A percentile compares a stretch with the other conserved stretches of the same genome.
These are phyloP conservation scores for Lepus americanus DNA, from an alignment of 2,113 vertebrate genomes.

Conservation along the genomic window DNA sequence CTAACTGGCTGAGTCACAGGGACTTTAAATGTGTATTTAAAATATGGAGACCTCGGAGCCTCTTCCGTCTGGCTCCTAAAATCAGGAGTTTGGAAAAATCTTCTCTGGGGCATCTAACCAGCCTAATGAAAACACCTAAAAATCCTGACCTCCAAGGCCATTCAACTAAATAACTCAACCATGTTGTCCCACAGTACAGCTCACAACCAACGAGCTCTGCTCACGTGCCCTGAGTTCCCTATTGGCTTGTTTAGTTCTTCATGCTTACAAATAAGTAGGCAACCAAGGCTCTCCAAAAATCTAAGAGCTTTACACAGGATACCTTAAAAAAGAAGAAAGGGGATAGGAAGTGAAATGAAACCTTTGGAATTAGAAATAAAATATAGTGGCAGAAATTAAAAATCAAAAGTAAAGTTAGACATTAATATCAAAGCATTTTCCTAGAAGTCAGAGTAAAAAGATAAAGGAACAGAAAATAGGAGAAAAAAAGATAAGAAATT, in stretches of 20 bases:
- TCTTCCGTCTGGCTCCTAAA: neutral
- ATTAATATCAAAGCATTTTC: neutral
- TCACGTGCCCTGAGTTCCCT: neutral
- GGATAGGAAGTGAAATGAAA: neutral
- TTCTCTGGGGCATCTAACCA: constrained; percentile 30
- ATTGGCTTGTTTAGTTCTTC: neutral
- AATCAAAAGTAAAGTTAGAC: neutral
- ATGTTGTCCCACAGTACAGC: neutral
- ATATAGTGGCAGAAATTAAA: neutral
- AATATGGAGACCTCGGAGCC: neutral
- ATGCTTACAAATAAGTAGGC: neutral
- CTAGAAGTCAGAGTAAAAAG: constrained; percentile 24
- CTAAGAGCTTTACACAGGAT: neutral
- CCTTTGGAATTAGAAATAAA: constrained; percentile 8
- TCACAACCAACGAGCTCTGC: neutral
- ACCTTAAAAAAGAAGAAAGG: neutral
- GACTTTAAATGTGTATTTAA: no score
- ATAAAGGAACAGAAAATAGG: neutral
- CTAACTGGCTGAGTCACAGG: neutral
- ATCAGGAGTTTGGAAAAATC: constrained; percentile 16
- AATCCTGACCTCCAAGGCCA: neutral
- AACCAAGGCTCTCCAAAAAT: neutral
- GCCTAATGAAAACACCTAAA: constrained; percentile 3
- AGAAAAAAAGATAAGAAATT: neutral
- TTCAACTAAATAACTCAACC: neutral